Base-by-base conservation (phyloP, 2,888 invertebrate species). In the Dasypolia templi region DNA sequence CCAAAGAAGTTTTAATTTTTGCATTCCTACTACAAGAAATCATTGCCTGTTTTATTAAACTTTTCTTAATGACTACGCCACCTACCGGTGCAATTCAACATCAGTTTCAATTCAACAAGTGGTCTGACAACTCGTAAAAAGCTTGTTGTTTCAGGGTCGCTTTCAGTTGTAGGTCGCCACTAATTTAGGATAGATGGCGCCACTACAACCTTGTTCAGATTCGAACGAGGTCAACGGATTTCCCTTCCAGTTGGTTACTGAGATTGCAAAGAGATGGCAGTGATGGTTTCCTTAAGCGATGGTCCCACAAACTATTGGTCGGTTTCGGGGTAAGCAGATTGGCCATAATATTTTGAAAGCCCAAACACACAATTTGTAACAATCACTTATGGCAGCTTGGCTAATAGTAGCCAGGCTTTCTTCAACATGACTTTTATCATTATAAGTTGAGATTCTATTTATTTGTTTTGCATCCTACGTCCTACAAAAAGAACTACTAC, bases 181-280 rank as follows among this genome's bases (percentile, higher is more conserved):
- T 2, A 6, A 9, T 44, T 35, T 17, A 22, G 29, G 29, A 12
- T 51, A 86, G 84, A 68, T 86, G 86, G 83, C 84, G 86, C 64
- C 29, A 55, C 42, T 11, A 17, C 0, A 12, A 49, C 14, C 49
- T 35, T 17, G 14, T 29, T 19, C 32, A 7, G 12, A 26, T 11
- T 35, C 17, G 39, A 49, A 3, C 29, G 19, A 12, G 42, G 19
- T 32, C 51, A 56, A n/a, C 19, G 1, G 0, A 49, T 44, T 46
- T 39, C 5, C n/a, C 29, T 51, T 65, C 7, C 9, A 26, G 3
- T 29, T 46, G 1, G 6, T 19, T 17, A 6, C 3, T 19, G 39
- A 7, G 3, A 58, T 22, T 71, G 51, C 14, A 53, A 7, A 64
- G 14, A 81, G 81, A 73, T 79, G 79, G 73, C 83, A 51, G 59